Conservation (phyloP, 2,113 vertebrate genomes). For the Microcebus lehilahytsara region DNA sequence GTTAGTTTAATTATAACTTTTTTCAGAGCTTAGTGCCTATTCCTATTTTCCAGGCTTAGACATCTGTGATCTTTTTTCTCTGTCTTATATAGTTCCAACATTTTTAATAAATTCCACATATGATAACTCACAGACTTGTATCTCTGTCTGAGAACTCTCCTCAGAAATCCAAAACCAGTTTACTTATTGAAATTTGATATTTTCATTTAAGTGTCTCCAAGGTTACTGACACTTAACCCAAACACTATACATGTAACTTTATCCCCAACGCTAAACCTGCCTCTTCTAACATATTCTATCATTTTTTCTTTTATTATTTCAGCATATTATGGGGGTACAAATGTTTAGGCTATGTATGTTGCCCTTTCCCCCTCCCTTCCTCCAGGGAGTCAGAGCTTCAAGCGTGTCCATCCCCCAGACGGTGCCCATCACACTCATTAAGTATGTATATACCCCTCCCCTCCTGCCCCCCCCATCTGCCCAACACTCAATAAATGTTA, state of each 20-base stretch:
- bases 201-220: not conserved
- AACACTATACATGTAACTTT: not conserved
- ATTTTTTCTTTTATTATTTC: no score
- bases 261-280: not conserved
- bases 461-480: no score
- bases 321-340: no score
- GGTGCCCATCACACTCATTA: no score
- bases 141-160: not conserved
- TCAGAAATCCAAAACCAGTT: not conserved
- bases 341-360: no score
- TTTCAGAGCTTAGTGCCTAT: not conserved
- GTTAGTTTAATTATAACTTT: not conserved
- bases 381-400: no score
- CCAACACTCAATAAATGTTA: no score
- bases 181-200: slow-evolving; percentile 14
- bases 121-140: not conserved
- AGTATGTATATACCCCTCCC: no score
- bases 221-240: not conserved
- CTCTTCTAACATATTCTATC: not conserved
- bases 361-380: no score
- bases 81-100: not conserved
- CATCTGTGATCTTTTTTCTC: not conserved
- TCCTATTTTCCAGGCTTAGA: not conserved
- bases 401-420: no score
- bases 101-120: not conserved